These are phyloP conservation scores for Hartigia nigra DNA, from an alignment of 2,888 invertebrate genomes.

Conservation along the genomic window DNA sequence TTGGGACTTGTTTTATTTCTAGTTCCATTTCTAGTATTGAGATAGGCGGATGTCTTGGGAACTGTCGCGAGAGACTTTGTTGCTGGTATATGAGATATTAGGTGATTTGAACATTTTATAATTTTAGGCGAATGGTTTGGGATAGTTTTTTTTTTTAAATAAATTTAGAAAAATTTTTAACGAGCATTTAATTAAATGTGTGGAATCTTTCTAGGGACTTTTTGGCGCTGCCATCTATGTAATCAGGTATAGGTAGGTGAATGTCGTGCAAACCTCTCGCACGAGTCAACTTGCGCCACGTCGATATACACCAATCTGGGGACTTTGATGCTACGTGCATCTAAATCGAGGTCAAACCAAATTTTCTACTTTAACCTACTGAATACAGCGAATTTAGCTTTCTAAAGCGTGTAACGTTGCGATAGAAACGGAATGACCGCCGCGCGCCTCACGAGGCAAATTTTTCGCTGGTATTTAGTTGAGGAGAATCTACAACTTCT, in stretches of 20 bases:
- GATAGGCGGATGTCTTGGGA: not conserved
- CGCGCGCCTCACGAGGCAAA: not conserved
- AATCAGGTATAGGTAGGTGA: not conserved
- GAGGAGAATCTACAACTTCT: not conserved
- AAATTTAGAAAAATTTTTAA: not conserved
- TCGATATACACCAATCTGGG: constrained; percentile 1
- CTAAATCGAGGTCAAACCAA: constrained; percentile 65
- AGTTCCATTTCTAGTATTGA: not conserved
- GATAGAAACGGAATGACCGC: constrained; percentile 1
- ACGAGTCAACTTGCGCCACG: not conserved
- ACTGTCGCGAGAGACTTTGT: not conserved
- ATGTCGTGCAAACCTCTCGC: constrained; percentile 8
- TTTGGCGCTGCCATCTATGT: not conserved
- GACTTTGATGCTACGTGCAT: constrained; percentile 27
- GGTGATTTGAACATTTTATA: not conserved
- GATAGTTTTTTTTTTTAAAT: too few species aligned
- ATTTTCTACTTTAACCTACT: constrained; percentile 67
- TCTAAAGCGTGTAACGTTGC: constrained; percentile 54
- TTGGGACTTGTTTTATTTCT: not conserved
- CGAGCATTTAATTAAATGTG: not conserved
- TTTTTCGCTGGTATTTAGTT: not conserved
- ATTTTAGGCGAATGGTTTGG: not conserved
- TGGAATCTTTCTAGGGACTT: not conserved
- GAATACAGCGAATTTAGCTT: constrained; percentile 65
- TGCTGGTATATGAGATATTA: not conserved